Percentiles rank a stretch among this genome's conserved stretches.
Evolutionary conservation across 2,888 invertebrate species (phyloP).

Genomic region (Machimus atricapillus): DNA sequence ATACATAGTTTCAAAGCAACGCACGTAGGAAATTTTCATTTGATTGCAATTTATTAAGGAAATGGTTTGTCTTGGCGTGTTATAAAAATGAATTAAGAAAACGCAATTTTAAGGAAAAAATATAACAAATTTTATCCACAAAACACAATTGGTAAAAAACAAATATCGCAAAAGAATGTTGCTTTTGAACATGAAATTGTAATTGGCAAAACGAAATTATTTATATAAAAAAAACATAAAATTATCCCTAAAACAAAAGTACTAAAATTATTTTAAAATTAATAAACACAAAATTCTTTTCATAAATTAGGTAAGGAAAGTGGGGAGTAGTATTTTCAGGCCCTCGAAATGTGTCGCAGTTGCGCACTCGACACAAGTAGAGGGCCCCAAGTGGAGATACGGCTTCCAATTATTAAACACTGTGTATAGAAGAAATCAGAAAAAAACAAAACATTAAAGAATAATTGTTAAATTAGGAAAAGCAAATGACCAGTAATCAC

Average conservation of each 20-base stretch:
- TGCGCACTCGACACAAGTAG: neutral
- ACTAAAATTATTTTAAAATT: neutral
- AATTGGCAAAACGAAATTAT: conserved; percentile 30
- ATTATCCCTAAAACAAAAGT: conserved; percentile 17
- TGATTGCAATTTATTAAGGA: conserved; percentile 18
- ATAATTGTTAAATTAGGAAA: conserved; percentile 38
- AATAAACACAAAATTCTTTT: conserved; percentile 21
- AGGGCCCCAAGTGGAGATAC: neutral
- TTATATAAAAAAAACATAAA: neutral
- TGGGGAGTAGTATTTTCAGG: conserved; percentile 2
- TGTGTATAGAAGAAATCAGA: conserved; percentile 35
- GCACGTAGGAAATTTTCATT: neutral
- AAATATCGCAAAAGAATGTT: neutral
- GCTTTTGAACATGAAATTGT: conserved; percentile 26
- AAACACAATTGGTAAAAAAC: neutral
- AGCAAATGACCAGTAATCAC: conserved; percentile 52
- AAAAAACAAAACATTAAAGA: conserved; percentile 7
- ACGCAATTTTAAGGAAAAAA: neutral
- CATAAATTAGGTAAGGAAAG: conserved; percentile 31
- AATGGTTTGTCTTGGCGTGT: conserved; percentile 27
- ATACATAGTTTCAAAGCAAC: neutral
- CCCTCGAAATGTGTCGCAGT: conserved; percentile 5
- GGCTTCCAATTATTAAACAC: neutral
- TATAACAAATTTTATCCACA: neutral
- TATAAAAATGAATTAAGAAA: neutral